Percentiles rank a stretch among this genome's conserved stretches.
These are phyloP conservation scores for Intellagama lesueurii DNA, from an alignment of 2,797 vertebrate genomes.

Conservation along the genomic window DNA sequence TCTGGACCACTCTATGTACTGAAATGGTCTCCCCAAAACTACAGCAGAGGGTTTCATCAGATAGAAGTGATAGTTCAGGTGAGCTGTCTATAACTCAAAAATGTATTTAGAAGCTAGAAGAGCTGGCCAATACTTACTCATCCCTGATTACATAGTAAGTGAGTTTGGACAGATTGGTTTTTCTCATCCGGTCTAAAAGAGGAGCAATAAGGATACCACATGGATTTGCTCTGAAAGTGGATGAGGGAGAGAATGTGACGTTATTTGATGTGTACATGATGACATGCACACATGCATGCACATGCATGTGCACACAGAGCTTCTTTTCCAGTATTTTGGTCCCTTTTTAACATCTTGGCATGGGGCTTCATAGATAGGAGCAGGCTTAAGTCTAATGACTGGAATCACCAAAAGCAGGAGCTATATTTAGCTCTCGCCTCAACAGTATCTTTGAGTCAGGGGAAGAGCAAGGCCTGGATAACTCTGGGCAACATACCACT, in stretches of 20 bases:
- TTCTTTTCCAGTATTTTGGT: not conserved
- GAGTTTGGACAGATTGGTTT: not conserved
- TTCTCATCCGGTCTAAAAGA: not conserved
- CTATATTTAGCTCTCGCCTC: not conserved
- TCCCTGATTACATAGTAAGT: not conserved
- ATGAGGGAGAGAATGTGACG: not conserved
- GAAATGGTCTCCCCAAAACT: constrained; percentile 88
- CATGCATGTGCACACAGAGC: too few species aligned
- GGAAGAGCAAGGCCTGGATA: not conserved
- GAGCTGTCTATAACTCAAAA: constrained; percentile 39
- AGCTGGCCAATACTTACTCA: not conserved
- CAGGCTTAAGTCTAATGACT: not conserved
- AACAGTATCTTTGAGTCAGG: not conserved
- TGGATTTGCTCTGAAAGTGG: not conserved
- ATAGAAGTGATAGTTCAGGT: constrained; percentile 92
- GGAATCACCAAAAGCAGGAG: not conserved
- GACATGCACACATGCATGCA: too few species aligned
- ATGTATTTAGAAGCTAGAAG: not conserved
- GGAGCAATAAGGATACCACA: not conserved
- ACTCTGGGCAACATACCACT: not conserved
- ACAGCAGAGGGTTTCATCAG: constrained; percentile 86
- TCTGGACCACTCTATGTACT: constrained; percentile 91
- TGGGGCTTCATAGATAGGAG: not conserved
- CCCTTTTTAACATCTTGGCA: not conserved
- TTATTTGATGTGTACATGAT: not conserved